Evolutionary conservation across 1,140 invertebrate species (phyloP), one percentile per base, ranked within the genome.

Genomic region (Drosophila punjabiensis): DNA sequence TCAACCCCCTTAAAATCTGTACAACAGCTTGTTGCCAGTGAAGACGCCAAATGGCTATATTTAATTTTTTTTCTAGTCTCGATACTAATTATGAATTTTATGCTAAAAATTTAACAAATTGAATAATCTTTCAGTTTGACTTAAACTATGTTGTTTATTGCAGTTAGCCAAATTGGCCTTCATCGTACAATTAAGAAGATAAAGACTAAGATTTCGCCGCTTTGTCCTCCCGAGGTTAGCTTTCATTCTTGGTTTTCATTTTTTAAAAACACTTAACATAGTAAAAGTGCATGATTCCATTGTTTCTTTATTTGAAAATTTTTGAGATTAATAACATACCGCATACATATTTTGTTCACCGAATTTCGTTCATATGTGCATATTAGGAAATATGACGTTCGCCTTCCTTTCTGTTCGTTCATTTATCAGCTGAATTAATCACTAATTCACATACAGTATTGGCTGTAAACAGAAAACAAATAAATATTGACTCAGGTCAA

Each of bases 401-500:
- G 24, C 53, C 8, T 20, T 33, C 13, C 18, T 37, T 18, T 3
- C 30, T 20, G 18, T 20, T 16, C 9, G 55, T 18, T 39, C 5
- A 24, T n/a, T 63, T 69, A 69, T 64, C 66, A 69, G 24, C 39
- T 35, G 39, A 69, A 48, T 69, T 66, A 52, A 71, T 85, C 82
- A 81, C 61, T 55, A 74, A 81, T 81, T 84, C 82, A 85, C 24
- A 50, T 50, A 50, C 35, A 47, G 59, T 52, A 35, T 66, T 85
- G 75, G 69, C 76, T 76, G 78, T 86, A 86, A 81, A 80, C 39
- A 77, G 68, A 85, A 86, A 86, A 76, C 75, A 79, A 75, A 85
- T 86, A 85, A 86, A 86, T 86, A 86, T 87, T 82, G 79, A 87
- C 84, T 76, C 78, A 88, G 85, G 85, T 88, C 85, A 78, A 75